Evolutionary conservation across 2,113 vertebrate species (phyloP), one percentile per base, ranked within the genome.

Genomic region (Philantomba maxwellii): DNA sequence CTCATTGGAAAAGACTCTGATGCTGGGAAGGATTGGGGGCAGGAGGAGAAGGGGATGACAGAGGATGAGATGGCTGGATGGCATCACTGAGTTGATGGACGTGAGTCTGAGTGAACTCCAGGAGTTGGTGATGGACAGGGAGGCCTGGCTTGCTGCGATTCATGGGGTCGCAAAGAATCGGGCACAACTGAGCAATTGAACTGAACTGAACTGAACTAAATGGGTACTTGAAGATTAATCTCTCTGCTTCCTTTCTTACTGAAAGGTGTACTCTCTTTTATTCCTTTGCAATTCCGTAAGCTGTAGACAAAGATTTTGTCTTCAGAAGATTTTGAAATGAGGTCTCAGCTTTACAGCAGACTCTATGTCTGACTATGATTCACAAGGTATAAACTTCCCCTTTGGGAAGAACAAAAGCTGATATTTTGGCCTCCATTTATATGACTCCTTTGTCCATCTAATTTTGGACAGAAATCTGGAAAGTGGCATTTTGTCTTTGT

Each of bases 191-290:
- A 58, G 23, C 9, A 9, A 58, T 8, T 58, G 57, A 58, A 26
- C 25, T 57, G 55, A 25, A 57, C 21, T 58, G 57, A 58, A 58
- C 57, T 58, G 57, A 58, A 58, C 57, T 58, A 25, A 83, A 6
- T 49, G 21, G 8, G 5, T 39, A 21, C 0, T 0, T 13, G 13
- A 19, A 62, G 21, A 19, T 43, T 30, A 26, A 25, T 7, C 26
- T 81, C 7, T 57, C n/a, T 28, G 3, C 6, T 86, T 2, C 3
- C 26, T 92, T 39, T 90, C 28, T 62, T 17, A 80, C 8, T 77
- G 36, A 87, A 1, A 55, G 33, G 11, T 64, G 23, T 81, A 53
- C 6, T 45, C 16, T 30, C 43, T 1, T 8, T 85, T 86, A 5
- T 5, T 80, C 33, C 19, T 25, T 28, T 80, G 13, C 3, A 13